Evolutionary conservation across 2,888 invertebrate genomes (phyloP), one percentile per base, ranked within the genome.

Genomic region (Calliscelio sp.): DNA sequence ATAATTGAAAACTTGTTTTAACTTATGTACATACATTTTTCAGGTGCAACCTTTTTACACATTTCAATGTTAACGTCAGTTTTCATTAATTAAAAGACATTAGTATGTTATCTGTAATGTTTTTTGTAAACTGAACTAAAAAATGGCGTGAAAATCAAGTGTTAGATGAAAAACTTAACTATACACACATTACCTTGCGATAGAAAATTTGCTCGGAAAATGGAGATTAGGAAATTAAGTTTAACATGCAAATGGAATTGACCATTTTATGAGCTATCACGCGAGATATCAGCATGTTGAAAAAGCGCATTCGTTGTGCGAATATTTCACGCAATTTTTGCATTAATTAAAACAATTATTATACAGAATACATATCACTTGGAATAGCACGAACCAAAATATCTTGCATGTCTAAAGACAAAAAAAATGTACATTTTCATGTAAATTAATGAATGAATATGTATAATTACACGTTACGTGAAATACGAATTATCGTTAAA

Each of bases 191-290:
- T 46, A 46, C 25, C 2, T 25, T 25, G 20, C 66, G 35, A 51
- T 66, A 51, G 49, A 53, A 68, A 68, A 68, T 38, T 32, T 14
- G 35, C 35, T 22, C n/a, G n/a, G 24, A 68, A 68, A 68, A 68
- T 35, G 51, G n/a, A 53, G 53, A 68, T 68, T 68, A 32, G 22
- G 66, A 35, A 68, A 68, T 68, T 68, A 68, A 51, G 51, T 51
- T 68, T 32, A 68, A 22, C 53, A 53, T 68, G 66, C 66, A 68
- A 68, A 68, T 53, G 53, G 53, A 53, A 68, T 32, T 51, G 66
- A 53, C 51, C 38, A 53, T 35, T 68, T 68, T 68, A 68, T 53
- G 53, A 68, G 35, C 7, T 66, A 66, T 66, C 65, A 18, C 46
- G 46, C 44, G 44, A 25, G 18, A 16, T 63, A 46, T 46, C 44